Conservation (phyloP, 1,140 invertebrate species). For the Cyphomyrmex costatus region DNA sequence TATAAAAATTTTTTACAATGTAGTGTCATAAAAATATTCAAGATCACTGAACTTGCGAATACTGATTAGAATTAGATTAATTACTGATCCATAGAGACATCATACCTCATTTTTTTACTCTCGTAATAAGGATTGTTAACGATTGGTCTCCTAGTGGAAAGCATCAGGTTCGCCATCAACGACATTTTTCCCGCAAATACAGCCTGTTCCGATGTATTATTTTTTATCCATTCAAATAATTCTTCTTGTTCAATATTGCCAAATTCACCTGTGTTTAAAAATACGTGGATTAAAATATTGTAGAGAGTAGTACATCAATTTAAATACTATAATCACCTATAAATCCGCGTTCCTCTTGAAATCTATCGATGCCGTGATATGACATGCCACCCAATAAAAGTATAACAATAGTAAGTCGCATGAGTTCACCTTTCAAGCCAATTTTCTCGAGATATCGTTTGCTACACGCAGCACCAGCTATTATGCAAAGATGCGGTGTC, state of each 20-base stretch:
- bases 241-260: constrained; percentile 91
- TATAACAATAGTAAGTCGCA: constrained; percentile 75
- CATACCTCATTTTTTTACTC: constrained; percentile 89
- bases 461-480: constrained; percentile 89
- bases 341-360: constrained; percentile 79
- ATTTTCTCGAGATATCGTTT: constrained; percentile 83
- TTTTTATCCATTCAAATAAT: constrained; percentile 91
- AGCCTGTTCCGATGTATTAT: constrained; percentile 88
- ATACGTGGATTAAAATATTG: neutral
- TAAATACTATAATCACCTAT: constrained; percentile 75
- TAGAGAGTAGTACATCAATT: neutral
- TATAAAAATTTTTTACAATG: too few species aligned
- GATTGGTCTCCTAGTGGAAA: constrained; percentile 92
- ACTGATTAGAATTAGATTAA: neutral
- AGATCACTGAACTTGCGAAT: too few species aligned
- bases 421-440: constrained; percentile 78
- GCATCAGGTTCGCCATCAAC: constrained; percentile 92
- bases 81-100: neutral
- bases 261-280: constrained; percentile 89
- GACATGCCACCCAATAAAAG: constrained; percentile 82
- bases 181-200: constrained; percentile 96
- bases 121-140: constrained; percentile 96
- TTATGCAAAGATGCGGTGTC: constrained; percentile 93
- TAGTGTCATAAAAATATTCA: too few species aligned
- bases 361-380: constrained; percentile 80